Base-by-base conservation (phyloP, 1,140 invertebrate genomes). In the Atta colombica region DNA sequence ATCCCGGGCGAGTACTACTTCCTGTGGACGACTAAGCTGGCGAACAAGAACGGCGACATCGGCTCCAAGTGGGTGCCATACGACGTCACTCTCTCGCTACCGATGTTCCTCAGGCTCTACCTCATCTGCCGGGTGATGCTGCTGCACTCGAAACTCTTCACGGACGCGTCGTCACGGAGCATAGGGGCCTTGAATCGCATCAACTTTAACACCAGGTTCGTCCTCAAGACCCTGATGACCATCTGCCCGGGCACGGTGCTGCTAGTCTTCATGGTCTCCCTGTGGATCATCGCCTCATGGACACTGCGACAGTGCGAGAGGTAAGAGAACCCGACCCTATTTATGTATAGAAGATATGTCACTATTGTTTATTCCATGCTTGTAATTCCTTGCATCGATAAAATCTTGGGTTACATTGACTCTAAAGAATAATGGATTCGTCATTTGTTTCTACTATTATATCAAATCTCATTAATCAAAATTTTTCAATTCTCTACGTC, bases 271-370 rank as follows among this genome's bases (percentile, higher is more conserved):
- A 99, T 99, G 98, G 98, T 99, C 78, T 99, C 99, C 0, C 96
- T 99, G 68, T 99, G 99, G 99, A 99, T 99, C 95, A 99, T 99
- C 91, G 99, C 99, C 66, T 99, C 98, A 92, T 99, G 99, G 99
- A 99, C 99, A 75, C 96, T 99, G 87, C 97, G 99, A 91, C 98
- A 99, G 91, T 99, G 99, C 95, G 99, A 99, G 97, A 98, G 99
- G 99, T 99, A 96, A 96, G 49, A 12, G 18, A 18, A 12, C 16
- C 12, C 4, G 18, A 66, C 2, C 3, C 5, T 16, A 4, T 49
- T 45, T 10, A 3, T 18, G n/a, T 16, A 18, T 16, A 55, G 1
- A 39, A 25, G 61, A 55, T 55, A 7, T 35, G n/a, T 68, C n/a
- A 25, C 16, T 10, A 39, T 8, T 31, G 18, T 66, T 16, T 21